phyloP scores from a whole-genome alignment of 2,113 vertebrate genomes.

The Thalassarche chlororhynchos region DNA sequence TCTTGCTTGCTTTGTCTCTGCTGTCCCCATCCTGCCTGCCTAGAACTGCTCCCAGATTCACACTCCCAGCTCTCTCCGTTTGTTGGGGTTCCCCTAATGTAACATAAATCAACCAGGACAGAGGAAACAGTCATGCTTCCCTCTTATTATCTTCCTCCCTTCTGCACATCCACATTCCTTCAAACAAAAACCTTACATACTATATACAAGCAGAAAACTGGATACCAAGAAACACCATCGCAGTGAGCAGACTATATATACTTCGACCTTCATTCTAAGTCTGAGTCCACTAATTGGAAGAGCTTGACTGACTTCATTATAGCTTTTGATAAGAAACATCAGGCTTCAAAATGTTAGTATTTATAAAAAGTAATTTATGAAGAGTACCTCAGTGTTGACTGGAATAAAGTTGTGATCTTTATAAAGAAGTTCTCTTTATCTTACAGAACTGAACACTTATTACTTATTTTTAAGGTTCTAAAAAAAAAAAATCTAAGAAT shows the following conservation, averaged over 20 bases:
- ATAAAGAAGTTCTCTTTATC: background rate
- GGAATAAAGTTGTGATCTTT: background rate
- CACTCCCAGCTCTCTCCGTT: background rate
- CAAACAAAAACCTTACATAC: background rate
- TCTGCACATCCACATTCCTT: background rate
- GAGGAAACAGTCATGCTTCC: background rate
- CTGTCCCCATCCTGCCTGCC: background rate
- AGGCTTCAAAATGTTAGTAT: background rate
- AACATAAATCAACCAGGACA: background rate
- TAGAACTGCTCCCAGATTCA: background rate
- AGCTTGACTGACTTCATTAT: background rate
- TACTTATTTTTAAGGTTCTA: background rate
- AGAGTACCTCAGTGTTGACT: background rate
- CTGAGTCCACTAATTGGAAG: background rate
- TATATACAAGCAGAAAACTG: background rate
- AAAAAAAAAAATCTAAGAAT: background rate
- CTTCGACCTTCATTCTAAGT: background rate
- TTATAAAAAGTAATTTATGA: background rate
- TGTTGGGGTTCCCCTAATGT: background rate
- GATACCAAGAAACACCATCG: background rate
- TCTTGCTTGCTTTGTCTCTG: background rate
- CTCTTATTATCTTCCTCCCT: background rate
- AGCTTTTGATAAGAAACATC: background rate
- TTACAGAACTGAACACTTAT: background rate
- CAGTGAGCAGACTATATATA: background rate